A percentile compares a stretch with the other conserved stretches of the same genome.
Evolutionary conservation across 2,113 vertebrate species (phyloP).

Genomic region (Phaethornis superciliosus): DNA sequence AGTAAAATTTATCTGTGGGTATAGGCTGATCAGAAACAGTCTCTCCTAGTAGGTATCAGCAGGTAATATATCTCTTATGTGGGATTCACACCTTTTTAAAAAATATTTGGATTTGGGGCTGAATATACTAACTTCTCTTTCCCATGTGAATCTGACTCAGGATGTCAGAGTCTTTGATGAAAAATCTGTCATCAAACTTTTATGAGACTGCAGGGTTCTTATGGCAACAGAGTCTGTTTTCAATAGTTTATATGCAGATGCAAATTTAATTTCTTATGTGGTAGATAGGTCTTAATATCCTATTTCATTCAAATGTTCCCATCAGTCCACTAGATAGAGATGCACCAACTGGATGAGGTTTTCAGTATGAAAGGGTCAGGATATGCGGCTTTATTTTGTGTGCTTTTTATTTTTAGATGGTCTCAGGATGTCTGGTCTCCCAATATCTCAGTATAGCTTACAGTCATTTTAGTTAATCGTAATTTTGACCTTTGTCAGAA

Average conservation of each 20-base stretch:
- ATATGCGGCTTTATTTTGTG: not conserved
- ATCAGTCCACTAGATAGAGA: not conserved
- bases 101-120: not conserved
- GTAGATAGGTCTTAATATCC: not conserved
- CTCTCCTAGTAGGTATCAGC: not conserved
- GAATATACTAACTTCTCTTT: not conserved
- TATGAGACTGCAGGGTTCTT: not conserved
- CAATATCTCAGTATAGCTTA: not conserved
- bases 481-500: not conserved
- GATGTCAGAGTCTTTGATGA: not conserved
- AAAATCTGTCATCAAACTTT: not conserved
- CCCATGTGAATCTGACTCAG: not conserved
- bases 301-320: not conserved
- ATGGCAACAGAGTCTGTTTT: not conserved
- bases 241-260: not conserved
- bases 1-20: not conserved
- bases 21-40: not conserved
- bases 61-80: not conserved
- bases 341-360: not conserved
- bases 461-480: constrained; percentile 2
- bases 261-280: not conserved
- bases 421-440: not conserved
- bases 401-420: not conserved
- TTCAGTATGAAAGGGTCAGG: not conserved
- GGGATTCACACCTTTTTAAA: not conserved